phyloP scores from a whole-genome alignment of 2,888 invertebrate genomes.

The Dasysyrphus albostriatus region DNA sequence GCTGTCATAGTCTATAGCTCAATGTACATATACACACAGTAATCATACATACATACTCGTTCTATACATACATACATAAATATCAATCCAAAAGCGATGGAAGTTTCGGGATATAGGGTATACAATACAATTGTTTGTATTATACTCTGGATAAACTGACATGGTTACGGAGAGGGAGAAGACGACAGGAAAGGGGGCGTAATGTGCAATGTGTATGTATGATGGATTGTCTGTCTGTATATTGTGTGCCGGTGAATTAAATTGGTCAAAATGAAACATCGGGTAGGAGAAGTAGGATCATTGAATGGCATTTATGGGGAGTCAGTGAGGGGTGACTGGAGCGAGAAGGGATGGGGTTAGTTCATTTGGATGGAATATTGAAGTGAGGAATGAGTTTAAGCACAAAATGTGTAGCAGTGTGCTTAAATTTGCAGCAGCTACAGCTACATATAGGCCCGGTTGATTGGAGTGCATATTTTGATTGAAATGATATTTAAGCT shows the following conservation, averaged over 20 bases:
- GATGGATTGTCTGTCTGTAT: constrained; percentile 71
- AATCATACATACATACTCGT: neutral
- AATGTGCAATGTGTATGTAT: constrained; percentile 62
- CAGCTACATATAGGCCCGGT: constrained; percentile 28
- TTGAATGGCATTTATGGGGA: constrained; percentile 18
- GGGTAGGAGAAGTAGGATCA: constrained; percentile 35
- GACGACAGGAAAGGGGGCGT: constrained; percentile 17
- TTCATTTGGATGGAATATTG: constrained; percentile 61
- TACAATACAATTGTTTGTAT: constrained; percentile 68
- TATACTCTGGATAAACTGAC: constrained; percentile 47
- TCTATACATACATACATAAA: constrained; percentile 3
- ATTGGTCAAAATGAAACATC: constrained; percentile 71
- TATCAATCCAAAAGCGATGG: constrained; percentile 39
- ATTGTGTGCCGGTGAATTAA: constrained; percentile 74
- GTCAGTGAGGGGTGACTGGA: neutral
- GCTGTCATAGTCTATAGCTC: constrained; percentile 68
- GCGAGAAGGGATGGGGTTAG: neutral
- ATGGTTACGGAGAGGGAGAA: neutral
- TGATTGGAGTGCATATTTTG: constrained; percentile 61
- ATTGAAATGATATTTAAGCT: constrained; percentile 65
- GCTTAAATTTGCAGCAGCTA: constrained; percentile 52
- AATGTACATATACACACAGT: constrained; percentile 18
- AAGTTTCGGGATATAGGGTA: constrained; percentile 58
- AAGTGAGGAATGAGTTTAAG: constrained; percentile 55
- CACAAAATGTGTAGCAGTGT: constrained; percentile 49